Base-by-base conservation (phyloP, 2,797 vertebrate species). In the Chloroceryle amazona region DNA sequence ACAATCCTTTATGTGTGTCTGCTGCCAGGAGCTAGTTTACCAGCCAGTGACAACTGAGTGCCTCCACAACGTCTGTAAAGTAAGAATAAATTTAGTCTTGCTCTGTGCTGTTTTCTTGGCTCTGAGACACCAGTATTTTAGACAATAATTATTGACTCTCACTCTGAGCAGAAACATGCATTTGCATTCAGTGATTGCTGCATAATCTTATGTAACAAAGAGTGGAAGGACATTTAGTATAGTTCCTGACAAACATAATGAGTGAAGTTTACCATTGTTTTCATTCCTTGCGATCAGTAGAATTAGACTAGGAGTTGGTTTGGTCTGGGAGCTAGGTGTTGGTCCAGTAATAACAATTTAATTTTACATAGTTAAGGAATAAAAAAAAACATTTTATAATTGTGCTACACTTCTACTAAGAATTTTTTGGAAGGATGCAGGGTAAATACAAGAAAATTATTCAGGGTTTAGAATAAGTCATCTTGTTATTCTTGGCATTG, bases 41-140 rank as follows among this genome's bases (percentile, higher is more conserved):
- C 99, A 99, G 96, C 99, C 99, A 58, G 98, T 99, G 97, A 99
- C 99, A 98, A 99, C 99, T 41, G 97, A 98, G 97, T 99, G 99
- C 98, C 98, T 99, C 84, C 99, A 99, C 98, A 99, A 99, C 13
- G 99, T 99, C 94, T 99, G 99, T 98, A 99, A 99, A 99, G 99
- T 99, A 97, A 92, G 98, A 97, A 76, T 55, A 67, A 81, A 51
- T 54, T 52, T 1, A 15, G 47, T 58, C 63, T 63, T 81, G 35
- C 60, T 78, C 70, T 81, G 46, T 51, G 29, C 58, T 92, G 22
- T 88, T 62, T 79, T 62, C 49, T 70, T 95, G 86, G 39, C 71
- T 84, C 51, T 81, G 37, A 87, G 46, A 74, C 83, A 58, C 19
- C 21, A 86, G 42, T 84, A 13, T 65, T 93, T 89, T 76, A 85